Conservation (phyloP, 2,113 vertebrate genomes). For the Herpailurus yagouaroundi region DNA sequence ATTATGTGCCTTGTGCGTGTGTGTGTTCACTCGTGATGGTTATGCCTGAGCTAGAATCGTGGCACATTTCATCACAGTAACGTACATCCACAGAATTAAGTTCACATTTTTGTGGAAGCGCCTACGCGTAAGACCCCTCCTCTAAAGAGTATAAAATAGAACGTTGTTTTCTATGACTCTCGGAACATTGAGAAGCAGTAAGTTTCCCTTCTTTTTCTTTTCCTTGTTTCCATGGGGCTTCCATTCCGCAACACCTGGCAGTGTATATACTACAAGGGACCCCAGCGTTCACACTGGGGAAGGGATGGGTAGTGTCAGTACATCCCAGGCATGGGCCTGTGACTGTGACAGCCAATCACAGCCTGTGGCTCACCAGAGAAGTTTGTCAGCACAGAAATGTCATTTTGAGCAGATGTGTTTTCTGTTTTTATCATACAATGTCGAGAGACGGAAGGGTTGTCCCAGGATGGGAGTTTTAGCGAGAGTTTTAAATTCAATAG, state of each 20-base stretch:
- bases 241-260: not conserved
- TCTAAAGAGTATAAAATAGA: not conserved
- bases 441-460: slow-evolving; percentile 18
- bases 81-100: not conserved
- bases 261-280: not conserved
- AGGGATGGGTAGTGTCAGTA: too few species aligned
- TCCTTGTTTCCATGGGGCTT: not conserved
- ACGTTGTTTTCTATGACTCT: not conserved
- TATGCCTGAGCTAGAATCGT: not conserved
- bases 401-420: slow-evolving; percentile 48
- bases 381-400: not conserved
- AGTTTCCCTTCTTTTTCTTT: not conserved
- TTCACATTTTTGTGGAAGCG: not conserved
- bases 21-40: not conserved
- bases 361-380: not conserved
- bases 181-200: not conserved
- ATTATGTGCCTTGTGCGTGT: not conserved
- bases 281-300: not conserved
- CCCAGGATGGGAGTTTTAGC: slow-evolving; percentile 7
- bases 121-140: not conserved
- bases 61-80: not conserved
- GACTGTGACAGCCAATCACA: not conserved
- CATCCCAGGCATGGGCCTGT: too few species aligned
- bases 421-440: slow-evolving; percentile 15
- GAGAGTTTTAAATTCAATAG: slow-evolving; percentile 32